Base-by-base conservation (phyloP, 2,797 vertebrate species). In the Oreochromis grahami region DNA sequence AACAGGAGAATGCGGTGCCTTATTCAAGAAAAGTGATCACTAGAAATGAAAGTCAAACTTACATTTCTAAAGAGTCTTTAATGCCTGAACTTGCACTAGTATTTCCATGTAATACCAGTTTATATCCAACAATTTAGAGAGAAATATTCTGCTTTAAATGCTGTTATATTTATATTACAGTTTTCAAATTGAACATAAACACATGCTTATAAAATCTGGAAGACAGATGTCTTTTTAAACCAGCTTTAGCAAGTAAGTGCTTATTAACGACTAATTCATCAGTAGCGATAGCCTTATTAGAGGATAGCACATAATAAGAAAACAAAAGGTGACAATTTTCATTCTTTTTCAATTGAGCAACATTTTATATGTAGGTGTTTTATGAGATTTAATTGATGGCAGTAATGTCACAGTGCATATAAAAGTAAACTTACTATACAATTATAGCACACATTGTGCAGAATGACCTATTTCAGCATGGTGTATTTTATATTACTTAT, bases 311-410 rank as follows among this genome's bases (percentile, higher is more conserved):
- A 4, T 7, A 17, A 43, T 70, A 43, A 26, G 65, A 36, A 63
- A 70, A 70, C 38, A 70, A 45, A 15, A 70, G 14, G 38, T 0
- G 21, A 70, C n/a, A 26, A 17, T 70, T 45, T 70, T 45, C 38
- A 26, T 43, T 70, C 65, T 0, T 70, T 70, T 70, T 43, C 0
- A 0, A 7, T 45, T 43, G 14, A 70, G n/a, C 3, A 5, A 43
- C n/a, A 3, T 24, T 68, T 43, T 43, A 43, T 15, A 70, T 24
- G 63, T 5, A 0, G 38, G 38, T 45, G 38, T 70, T 70, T 41
- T 26, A 17, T 70, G 21, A 70, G 63, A 70, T 43, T 70, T 43
- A 70, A 43, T 24, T 43, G 63, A 26, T 0, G 3, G 8, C 8
- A 26, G 38, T 17, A 70, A 70, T 0, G 2, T 17, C 38, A 15